Evolutionary conservation across 2,113 vertebrate species (phyloP).

Genomic region (Toxostoma redivivum): DNA sequence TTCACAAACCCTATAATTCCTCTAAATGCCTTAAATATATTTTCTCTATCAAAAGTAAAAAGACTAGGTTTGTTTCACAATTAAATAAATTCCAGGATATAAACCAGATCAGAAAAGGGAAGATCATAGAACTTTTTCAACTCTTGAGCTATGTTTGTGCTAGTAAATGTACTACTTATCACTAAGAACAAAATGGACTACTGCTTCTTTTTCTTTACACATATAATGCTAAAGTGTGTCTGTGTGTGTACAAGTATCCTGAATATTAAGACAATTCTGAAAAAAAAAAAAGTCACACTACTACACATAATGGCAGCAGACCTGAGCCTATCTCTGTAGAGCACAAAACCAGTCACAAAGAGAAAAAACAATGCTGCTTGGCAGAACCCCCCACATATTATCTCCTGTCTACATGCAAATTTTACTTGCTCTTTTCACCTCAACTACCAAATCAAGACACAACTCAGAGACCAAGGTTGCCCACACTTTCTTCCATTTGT

Average conservation of each 20-base stretch:
- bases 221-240: neutral
- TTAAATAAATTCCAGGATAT: neutral
- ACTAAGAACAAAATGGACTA: neutral
- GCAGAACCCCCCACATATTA: neutral
- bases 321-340: neutral
- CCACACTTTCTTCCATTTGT: neutral
- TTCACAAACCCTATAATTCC: neutral
- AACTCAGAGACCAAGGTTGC: neutral
- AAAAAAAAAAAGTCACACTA: neutral
- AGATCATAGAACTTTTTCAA: neutral
- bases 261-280: neutral
- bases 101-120: neutral
- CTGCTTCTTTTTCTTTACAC: neutral
- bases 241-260: accelerated
- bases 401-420: neutral
- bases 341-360: neutral
- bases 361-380: neutral
- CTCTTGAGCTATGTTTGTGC: neutral
- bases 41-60: neutral
- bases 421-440: neutral
- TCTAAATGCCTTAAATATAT: neutral
- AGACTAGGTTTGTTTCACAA: neutral
- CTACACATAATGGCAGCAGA: neutral
- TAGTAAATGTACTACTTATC: neutral
- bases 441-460: neutral